These are phyloP conservation scores for Amaurobius ferox DNA, from an alignment of 2,888 invertebrate species.

Conservation along the genomic window DNA sequence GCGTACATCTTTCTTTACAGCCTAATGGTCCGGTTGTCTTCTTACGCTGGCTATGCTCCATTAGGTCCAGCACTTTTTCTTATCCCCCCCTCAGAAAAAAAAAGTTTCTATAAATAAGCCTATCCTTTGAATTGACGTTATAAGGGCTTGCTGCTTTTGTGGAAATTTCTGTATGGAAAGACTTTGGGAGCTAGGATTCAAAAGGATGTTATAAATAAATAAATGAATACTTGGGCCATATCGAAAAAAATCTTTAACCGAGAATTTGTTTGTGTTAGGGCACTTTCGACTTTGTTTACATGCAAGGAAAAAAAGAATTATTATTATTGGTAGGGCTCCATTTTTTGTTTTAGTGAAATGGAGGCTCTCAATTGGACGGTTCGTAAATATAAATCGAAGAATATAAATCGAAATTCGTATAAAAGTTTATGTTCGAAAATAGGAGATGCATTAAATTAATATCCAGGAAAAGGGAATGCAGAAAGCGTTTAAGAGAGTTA, in stretches of 20 bases:
- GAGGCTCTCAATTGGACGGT: no score
- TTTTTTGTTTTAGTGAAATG: no score
- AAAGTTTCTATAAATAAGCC: slow-evolving; percentile 13
- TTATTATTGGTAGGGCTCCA: no score
- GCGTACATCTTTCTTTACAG: slow-evolving; percentile 33
- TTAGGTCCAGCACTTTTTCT: slow-evolving; percentile 28
- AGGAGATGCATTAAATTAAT: no score
- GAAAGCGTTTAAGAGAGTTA: no score
- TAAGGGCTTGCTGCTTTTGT: background rate
- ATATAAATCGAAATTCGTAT: no score
- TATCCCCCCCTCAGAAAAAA: background rate
- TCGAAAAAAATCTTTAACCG: slow-evolving; percentile 12
- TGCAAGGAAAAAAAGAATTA: no score
- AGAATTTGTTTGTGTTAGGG: slow-evolving; percentile 11
- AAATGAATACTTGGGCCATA: slow-evolving; percentile 8
- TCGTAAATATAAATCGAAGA: no score
- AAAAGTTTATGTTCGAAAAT: no score
- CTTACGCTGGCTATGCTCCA: slow-evolving; percentile 44
- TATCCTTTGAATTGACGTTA: background rate
- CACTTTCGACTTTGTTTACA: slow-evolving; percentile 1
- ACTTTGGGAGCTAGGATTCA: background rate
- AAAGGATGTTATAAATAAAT: background rate
- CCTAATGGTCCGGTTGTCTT: slow-evolving; percentile 48
- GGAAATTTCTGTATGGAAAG: slow-evolving; percentile 2
- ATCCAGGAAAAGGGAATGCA: no score